phyloP scores from a whole-genome alignment of 2,113 vertebrate genomes.

The Xenopus borealis region DNA sequence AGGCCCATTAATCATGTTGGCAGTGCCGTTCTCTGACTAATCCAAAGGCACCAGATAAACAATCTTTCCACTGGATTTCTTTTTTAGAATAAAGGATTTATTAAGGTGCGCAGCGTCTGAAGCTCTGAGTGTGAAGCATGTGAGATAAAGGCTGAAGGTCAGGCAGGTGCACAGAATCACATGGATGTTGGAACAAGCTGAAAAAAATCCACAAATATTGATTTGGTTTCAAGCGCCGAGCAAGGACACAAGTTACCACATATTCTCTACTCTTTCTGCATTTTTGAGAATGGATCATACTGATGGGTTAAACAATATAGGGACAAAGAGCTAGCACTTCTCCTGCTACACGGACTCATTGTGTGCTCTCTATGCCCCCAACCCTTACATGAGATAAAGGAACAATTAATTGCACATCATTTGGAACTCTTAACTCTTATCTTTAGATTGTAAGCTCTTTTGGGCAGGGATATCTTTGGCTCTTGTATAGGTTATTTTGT shows the following conservation, averaged over 20 bases:
- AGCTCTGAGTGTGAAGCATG: neutral
- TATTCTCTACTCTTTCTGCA: constrained; percentile 26
- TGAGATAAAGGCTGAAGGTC: constrained; percentile 46
- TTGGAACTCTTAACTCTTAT: too few species aligned
- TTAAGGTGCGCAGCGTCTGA: constrained; percentile 18
- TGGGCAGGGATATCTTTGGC: too few species aligned
- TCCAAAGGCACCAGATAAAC: constrained; percentile 35
- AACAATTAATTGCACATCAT: too few species aligned
- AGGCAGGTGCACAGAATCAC: constrained; percentile 80
- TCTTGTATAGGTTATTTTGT: too few species aligned
- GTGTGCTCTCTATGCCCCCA: too few species aligned
- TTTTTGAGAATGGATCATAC: neutral
- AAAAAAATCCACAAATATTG: constrained; percentile 49
- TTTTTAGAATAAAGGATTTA: constrained; percentile 22
- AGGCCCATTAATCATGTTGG: constrained; percentile 21
- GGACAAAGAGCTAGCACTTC: too few species aligned
- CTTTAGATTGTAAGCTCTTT: too few species aligned
- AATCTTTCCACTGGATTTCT: constrained; percentile 13
- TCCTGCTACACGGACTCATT: too few species aligned
- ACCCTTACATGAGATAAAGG: too few species aligned
- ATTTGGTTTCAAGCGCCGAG: constrained; percentile 32
- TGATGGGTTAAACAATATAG: too few species aligned
- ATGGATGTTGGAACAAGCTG: constrained; percentile 58
- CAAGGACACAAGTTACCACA: constrained; percentile 61
- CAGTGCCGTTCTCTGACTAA: constrained; percentile 32